These are phyloP conservation scores for Beroe ovata DNA, from an alignment of 37 sponge, comb jelly and placozoan species.

Conservation along the genomic window DNA sequence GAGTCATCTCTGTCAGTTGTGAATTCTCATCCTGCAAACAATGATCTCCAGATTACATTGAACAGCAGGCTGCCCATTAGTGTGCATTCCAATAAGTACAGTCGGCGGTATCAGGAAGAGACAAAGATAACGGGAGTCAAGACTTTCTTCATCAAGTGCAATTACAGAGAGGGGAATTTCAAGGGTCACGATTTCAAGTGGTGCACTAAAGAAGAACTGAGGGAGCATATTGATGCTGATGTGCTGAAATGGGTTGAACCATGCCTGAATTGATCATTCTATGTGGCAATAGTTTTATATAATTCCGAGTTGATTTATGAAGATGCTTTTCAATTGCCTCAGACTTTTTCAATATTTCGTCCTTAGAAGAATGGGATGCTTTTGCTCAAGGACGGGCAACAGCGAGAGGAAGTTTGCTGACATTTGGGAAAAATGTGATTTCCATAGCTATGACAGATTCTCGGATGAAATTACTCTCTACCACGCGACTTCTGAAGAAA, in stretches of 20 bases:
- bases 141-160: slow-evolving; percentile 33
- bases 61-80: slow-evolving; percentile 19
- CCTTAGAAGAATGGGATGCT: no score
- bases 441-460: no score
- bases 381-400: no score
- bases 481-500: background rate
- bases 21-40: background rate
- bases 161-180: background rate
- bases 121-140: slow-evolving; percentile 11
- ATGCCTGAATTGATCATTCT: slow-evolving; percentile 4
- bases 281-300: no score
- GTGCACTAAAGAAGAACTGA: slow-evolving; percentile 41
- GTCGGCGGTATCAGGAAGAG: slow-evolving; percentile 21
- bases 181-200: background rate
- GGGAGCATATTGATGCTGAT: background rate
- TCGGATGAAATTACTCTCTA: background rate
- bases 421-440: no score
- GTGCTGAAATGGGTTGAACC: slow-evolving; percentile 46
- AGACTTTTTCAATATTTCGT: no score
- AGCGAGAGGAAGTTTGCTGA: no score
- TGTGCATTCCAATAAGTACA: slow-evolving; percentile 53
- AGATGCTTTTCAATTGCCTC: no score
- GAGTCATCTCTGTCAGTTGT: background rate
- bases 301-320: no score
- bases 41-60: background rate